Evolutionary conservation across 2,888 invertebrate genomes (phyloP).

Genomic region (Scotopteryx bipunctaria): DNA sequence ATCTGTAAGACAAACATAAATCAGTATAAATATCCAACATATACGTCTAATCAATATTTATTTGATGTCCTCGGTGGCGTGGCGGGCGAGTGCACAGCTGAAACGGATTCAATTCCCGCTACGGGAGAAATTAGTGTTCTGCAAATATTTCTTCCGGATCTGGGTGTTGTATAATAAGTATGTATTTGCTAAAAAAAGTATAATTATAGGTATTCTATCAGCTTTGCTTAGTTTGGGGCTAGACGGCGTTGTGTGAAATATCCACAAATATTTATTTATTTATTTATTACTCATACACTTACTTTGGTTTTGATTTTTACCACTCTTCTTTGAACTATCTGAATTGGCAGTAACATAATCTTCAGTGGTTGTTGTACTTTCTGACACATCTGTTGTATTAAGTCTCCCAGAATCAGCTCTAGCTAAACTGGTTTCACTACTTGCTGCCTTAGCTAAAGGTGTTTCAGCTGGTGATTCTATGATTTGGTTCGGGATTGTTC

Average conservation of each 20-base stretch:
- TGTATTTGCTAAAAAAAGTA: no score
- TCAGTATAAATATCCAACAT: no score
- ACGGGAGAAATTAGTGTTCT: no score
- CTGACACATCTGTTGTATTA: conserved; percentile 91
- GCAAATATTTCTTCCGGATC: no score
- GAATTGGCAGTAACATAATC: conserved; percentile 95
- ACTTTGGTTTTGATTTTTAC: conserved; percentile 74
- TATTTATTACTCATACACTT: conserved; percentile 49
- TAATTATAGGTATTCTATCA: no score
- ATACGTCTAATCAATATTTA: no score
- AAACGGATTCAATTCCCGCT: no score
- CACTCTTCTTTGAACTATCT: conserved; percentile 87
- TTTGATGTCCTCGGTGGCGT: no score
- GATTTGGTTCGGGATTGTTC: conserved; percentile 66
- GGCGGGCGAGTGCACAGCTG: no score
- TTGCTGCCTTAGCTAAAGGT: conserved; percentile 59
- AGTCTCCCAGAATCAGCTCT: conserved; percentile 89
- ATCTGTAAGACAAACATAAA: conserved; percentile 71
- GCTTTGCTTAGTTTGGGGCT: no score
- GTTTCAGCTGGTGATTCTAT: conserved; percentile 67
- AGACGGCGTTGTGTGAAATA: no score
- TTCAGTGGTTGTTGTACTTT: conserved; percentile 93
- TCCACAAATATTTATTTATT: neutral
- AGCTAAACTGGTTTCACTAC: conserved; percentile 80
- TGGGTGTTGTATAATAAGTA: no score